phyloP scores from a whole-genome alignment of 2,797 vertebrate genomes.

The Hemitrygon akajei region DNA sequence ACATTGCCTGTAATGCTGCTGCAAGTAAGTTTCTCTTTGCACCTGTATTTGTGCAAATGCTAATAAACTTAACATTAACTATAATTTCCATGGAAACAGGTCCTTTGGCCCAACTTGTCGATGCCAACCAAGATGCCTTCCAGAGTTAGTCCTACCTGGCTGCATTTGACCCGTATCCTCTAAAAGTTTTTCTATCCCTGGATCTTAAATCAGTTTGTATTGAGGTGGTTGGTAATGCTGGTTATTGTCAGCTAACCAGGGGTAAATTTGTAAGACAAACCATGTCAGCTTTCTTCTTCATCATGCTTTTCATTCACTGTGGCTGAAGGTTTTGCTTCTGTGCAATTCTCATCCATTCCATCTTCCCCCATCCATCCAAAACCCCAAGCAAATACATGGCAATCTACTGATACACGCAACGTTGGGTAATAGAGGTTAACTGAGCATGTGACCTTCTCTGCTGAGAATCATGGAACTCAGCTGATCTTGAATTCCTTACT shows the following conservation, averaged over 20 bases:
- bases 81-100: too few relatives aligned
- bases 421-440: not conserved
- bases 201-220: not conserved
- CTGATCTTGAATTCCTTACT: not conserved
- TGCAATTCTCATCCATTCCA: not conserved
- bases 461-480: not conserved
- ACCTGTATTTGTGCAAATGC: too few relatives aligned
- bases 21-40: too few relatives aligned
- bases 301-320: not conserved
- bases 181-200: too few relatives aligned
- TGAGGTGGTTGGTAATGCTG: not conserved
- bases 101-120: too few relatives aligned
- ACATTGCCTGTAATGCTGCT: not conserved
- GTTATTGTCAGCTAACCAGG: not conserved
- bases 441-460: not conserved
- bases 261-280: not conserved
- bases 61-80: too few relatives aligned
- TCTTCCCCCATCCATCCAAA: not conserved
- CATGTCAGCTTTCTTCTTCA: not conserved
- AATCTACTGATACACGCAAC: not conserved
- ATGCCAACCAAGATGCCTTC: too few relatives aligned
- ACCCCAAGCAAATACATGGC: not conserved
- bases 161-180: too few relatives aligned
- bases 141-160: too few relatives aligned
- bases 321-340: slow-evolving; percentile 23